Evolutionary conservation across 2,113 vertebrate genomes (phyloP), one percentile per base, ranked within the genome.

Genomic region (Rhinichthys klamathensis): DNA sequence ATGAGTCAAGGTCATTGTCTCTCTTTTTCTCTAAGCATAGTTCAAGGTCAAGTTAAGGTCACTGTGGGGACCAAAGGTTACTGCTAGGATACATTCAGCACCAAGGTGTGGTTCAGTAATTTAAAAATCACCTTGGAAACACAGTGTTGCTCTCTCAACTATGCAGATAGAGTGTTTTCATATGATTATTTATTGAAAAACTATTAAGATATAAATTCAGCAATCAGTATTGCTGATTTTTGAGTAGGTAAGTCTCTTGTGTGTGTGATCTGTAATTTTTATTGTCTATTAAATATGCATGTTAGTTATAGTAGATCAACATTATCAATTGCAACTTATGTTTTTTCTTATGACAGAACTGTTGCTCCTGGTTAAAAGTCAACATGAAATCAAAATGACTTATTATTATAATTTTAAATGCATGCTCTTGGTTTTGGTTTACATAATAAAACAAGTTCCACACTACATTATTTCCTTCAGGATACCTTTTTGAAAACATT

Each of bases 11-110:
- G 88, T 82, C 82, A 74, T 49, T 46, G 18, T 63, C 75, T 60
- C 76, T 54, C 60, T 27, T 67, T 65, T 51, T 3, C 7, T 65
- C 49, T 6, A 10, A 65, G 38, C 32, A 25, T 16, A 69, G 85
- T 65, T 87, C 85, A 89, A 89, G 88, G 88, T 84, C 85, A 86
- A 51, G 27, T 30, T 77, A 84, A 86, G 88, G 88, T 89, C 77
- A 84, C 49, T 46, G 63, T 58, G 21, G 21, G 49, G 85, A 51
- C 83, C 67, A 76, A 67, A 84, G 84, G 87, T 84, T 86, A 80
- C 41, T 18, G n/a, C 77, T 25, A 4, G 38, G 76, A 30, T 25
- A 70, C 46, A 61, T 65, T 72, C 35, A n/a, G 58, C 30, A 56
- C 51, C 0, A 32, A 35, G 74, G 35, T 69, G 75, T 30, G 69